Evolutionary conservation across 2,797 vertebrate genomes (phyloP), one percentile per base, ranked within the genome.

Genomic region (Falco berigora): DNA sequence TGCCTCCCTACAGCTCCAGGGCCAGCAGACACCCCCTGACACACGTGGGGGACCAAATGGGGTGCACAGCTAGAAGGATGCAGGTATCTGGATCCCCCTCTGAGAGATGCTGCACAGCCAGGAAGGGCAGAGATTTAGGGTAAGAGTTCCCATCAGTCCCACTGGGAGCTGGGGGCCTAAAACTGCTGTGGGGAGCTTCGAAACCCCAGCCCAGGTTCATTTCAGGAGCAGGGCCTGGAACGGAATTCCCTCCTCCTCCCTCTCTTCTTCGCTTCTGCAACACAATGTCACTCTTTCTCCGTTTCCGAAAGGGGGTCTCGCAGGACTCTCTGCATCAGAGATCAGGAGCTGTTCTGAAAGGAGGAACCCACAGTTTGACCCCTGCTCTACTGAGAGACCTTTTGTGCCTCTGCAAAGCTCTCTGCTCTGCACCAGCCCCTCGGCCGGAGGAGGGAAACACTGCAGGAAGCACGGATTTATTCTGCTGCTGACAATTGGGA

Each of bases 301-400:
- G 0, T 58, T 95, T 90, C 91, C 85, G 4, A 96, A 90, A 71
- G 53, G 49, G 32, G 25, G 46, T 56, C 86, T 67, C 14, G 36
- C 74, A 38, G 91, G 58, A 58, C 88, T 55, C 90, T 85, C 82
- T 90, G 88, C 95, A 92, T 72, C 87, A 96, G 86, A 59, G 90
- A 71, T 90, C 72, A 93, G 95, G 93, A 82, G 92, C 72, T 0
- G 23, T 68, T 96, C 68, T 92, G 87, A 96, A 94, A 95, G 46
- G 61, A 92, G 91, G 87, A 93, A 81, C 92, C 95, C 79, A 6
- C 62, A 72, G 84, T 91, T 82, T 97, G 96, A 95, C 96, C 97
- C 87, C 94, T 92, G 78, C 90, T 93, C 94, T 94, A 55, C 69
- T 90, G 91, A 93, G 90, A 93, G 96, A 94, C 94, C 95, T 96